Percentiles rank a stretch among this genome's conserved stretches.
These are phyloP conservation scores for Liodrosophila aerea DNA, from an alignment of 2,888 invertebrate genomes.

Conservation along the genomic window DNA sequence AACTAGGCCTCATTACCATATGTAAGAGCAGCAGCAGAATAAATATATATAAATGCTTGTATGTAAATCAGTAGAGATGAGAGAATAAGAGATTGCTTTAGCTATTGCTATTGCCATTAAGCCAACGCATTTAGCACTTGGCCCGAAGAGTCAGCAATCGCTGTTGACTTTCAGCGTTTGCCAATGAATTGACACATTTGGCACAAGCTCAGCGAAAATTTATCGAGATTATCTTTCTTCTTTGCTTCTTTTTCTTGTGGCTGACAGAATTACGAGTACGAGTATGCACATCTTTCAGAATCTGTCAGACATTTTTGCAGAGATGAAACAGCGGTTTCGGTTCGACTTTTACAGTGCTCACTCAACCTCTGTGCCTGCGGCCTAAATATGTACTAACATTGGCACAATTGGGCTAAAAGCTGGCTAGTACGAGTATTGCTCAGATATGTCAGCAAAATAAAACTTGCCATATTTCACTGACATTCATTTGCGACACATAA, in stretches of 20 bases:
- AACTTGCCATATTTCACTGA: no score
- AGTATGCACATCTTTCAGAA: neutral
- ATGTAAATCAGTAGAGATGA: constrained; percentile 22
- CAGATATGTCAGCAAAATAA: no score
- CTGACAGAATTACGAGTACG: no score
- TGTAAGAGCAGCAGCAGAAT: constrained; percentile 19
- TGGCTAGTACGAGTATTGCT: neutral
- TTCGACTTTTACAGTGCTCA: no score
- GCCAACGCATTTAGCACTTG: constrained; percentile 60
- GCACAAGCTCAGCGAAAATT: constrained; percentile 41
- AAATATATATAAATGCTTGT: constrained; percentile 33
- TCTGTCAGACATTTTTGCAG: constrained; percentile 15
- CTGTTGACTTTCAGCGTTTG: constrained; percentile 11
- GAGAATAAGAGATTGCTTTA: neutral
- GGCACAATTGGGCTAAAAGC: neutral
- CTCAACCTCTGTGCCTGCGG: no score
- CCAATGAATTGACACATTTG: constrained; percentile 65
- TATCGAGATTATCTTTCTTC: neutral
- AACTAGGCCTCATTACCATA: constrained; percentile 80
- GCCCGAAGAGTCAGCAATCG: constrained; percentile 24
- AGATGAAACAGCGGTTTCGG: constrained; percentile 5
- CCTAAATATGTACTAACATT: neutral
- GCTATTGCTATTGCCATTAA: constrained; percentile 25
- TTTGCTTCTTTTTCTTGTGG: neutral
- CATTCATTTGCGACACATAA: no score